Evolutionary conservation across 2,113 vertebrate genomes (phyloP).

Genomic region (Lepus europaeus): DNA sequence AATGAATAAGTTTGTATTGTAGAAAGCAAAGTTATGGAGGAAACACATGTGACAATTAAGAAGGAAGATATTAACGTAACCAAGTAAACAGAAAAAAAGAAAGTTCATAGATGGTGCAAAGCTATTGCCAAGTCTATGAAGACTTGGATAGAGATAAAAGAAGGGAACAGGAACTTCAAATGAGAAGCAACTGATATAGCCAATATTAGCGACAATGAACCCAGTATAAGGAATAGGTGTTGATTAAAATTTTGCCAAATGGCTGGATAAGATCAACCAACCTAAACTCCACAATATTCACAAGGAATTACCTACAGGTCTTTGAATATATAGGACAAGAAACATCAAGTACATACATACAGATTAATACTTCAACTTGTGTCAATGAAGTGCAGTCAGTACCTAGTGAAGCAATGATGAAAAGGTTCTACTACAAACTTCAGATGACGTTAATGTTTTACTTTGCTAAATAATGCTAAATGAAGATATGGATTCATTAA

Average conservation of each 20-base stretch:
- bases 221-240: not conserved
- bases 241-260: not conserved
- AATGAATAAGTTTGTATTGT: not conserved
- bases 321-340: not conserved
- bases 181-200: not conserved
- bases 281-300: not conserved
- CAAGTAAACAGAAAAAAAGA: not conserved
- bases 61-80: not conserved
- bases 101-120: not conserved
- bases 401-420: not conserved
- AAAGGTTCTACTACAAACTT: not conserved
- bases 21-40: not conserved
- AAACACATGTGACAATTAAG: not conserved
- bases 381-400: not conserved
- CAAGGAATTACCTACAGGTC: not conserved
- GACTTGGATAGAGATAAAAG: not conserved
- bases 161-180: not conserved
- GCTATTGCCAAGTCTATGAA: not conserved
- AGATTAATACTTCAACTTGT: not conserved
- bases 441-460: not conserved
- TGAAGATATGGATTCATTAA: not conserved
- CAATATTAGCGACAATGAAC: not conserved
- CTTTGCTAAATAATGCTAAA: not conserved
- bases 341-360: not conserved
- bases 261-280: not conserved